Conservation (phyloP, 2,113 vertebrate genomes). For the Nesogale talazaci region DNA sequence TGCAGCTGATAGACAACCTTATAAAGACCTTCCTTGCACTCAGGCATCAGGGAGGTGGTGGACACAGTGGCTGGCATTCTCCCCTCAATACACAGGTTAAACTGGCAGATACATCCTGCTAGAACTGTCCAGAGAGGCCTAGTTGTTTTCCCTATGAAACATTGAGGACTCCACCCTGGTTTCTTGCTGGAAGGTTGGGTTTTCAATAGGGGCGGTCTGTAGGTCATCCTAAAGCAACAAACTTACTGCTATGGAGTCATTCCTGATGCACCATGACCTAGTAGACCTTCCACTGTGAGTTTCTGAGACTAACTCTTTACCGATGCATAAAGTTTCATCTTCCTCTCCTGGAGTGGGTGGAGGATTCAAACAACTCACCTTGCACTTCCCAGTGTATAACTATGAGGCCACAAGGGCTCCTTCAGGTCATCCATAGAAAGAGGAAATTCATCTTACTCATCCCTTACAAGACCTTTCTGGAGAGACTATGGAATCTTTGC, state of each 20-base stretch:
- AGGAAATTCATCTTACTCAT: not conserved
- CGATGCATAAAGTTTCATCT: too few relatives aligned
- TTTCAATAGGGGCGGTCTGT: not conserved
- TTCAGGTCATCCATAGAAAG: too few relatives aligned
- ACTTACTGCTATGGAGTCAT: too few relatives aligned
- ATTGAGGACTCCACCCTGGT: not conserved
- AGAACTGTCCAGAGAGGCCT: not conserved
- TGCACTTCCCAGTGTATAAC: too few relatives aligned
- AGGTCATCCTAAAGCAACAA: not conserved
- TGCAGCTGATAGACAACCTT: not conserved
- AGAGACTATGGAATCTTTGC: not conserved
- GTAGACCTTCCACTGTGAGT: too few relatives aligned
- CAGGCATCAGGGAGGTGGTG: not conserved
- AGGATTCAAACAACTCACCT: too few relatives aligned
- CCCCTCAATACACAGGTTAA: fast-evolving
- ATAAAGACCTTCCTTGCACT: too few relatives aligned
- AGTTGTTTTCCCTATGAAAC: not conserved
- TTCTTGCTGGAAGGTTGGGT: not conserved
- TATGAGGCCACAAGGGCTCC: too few relatives aligned
- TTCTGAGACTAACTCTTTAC: too few relatives aligned
- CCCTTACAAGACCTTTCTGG: not conserved
- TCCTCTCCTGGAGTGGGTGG: too few relatives aligned
- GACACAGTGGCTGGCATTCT: not conserved
- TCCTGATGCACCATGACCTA: too few relatives aligned
- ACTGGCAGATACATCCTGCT: fast-evolving